phyloP scores from a whole-genome alignment of 2,797 vertebrate genomes.

The Lophotriccus pileatus region DNA sequence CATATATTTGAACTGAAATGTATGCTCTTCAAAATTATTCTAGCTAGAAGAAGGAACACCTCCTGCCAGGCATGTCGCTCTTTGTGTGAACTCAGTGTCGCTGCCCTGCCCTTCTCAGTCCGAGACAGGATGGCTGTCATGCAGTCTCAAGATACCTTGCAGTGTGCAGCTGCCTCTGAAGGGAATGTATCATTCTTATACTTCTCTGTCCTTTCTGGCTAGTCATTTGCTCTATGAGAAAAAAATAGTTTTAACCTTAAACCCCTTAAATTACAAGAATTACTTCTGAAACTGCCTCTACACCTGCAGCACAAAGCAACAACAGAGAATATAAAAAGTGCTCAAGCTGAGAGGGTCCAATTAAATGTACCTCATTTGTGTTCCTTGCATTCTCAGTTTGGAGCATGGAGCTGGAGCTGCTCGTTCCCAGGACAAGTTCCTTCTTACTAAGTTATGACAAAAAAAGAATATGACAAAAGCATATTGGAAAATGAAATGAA shows the following conservation, averaged over 20 bases:
- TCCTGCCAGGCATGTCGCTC: neutral
- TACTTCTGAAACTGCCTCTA: neutral
- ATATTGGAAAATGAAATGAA: conserved; percentile 14
- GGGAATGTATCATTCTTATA: neutral
- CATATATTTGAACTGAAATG: neutral
- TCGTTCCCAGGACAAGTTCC: neutral
- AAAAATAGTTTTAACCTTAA: neutral
- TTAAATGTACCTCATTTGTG: neutral
- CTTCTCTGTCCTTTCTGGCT: neutral
- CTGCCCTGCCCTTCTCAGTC: neutral
- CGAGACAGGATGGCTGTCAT: neutral
- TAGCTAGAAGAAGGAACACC: neutral
- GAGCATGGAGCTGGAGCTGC: neutral
- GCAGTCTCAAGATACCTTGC: neutral
- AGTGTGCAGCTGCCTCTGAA: neutral
- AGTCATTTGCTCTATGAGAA: neutral
- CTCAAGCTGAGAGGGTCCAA: neutral
- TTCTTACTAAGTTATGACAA: neutral
- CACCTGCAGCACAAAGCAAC: neutral
- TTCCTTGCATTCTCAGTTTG: neutral
- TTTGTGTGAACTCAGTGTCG: neutral
- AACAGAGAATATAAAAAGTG: neutral
- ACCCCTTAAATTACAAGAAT: neutral
- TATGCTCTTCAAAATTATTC: neutral
- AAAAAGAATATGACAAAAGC: neutral